Base-by-base conservation (phyloP, 2,113 vertebrate genomes). In the Strix aluco region DNA sequence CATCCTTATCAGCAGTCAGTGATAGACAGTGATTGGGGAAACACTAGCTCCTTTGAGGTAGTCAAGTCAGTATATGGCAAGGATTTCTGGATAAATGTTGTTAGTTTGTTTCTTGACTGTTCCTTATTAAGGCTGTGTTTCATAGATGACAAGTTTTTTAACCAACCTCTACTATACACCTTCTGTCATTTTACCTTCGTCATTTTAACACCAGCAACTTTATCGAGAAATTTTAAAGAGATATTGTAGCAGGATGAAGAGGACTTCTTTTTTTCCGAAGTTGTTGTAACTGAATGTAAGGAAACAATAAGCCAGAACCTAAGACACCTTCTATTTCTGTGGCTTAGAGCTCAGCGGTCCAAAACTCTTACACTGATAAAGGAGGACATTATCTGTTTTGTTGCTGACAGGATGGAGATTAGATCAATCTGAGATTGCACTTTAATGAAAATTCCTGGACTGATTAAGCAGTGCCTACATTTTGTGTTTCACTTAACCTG, bases 261-360 rank as follows among this genome's bases (percentile, higher is more conserved):
- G 15, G 9, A 42, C 22, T 46, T 16, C 1, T 25, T 66, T 36
- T 47, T 40, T 3, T 2, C 1, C 1, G 29, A 69, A 17, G 11
- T 11, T 75, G 17, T n/a, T 83, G 8, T 32, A 67, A 54, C 13
- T 49, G 52, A 67, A 59, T 13, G 5, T 49, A 59, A 75, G 19
- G 29, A 67, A 74, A 86, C 11, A 72, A 75, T 44, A 72, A 51
- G 5, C 1, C 13, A 46, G 44, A 89, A 84, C 7, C 8, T 20
- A 21, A 55, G 26, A 57, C 5, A 65, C 3, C 2, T 26, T 73
- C 16, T 36, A 5, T 58, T 74, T 58, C 2, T 47, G 5, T 69
- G 13, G 3, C 20, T 65, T 81, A 36, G 9, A 79, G 23, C 14
- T 20, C 6, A 74, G 17, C 42, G 10, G 10, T 54, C 22, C 32